Base-by-base conservation (phyloP, 2,888 invertebrate species). In the Tenthredo amoena region DNA sequence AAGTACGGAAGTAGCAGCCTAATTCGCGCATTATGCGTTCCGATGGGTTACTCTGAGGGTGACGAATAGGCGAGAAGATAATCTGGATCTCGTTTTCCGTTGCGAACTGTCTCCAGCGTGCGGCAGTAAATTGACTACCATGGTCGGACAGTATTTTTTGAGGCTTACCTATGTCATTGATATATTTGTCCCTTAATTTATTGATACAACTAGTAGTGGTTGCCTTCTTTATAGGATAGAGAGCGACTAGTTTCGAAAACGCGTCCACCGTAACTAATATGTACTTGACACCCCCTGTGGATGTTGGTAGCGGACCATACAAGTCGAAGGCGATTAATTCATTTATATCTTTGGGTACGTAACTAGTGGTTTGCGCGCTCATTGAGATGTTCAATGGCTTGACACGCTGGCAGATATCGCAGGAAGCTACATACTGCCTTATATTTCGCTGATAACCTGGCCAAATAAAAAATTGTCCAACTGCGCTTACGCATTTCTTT, bases 211-310 rank as follows among this genome's bases (percentile, higher is more conserved):
- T 74, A 65, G 18, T 71, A 0, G 88, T 88, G 10, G 81, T 86
- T 3, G 88, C 90, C 31, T 79, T 85, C 37, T 88, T 87, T 6
- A 91, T 43, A 0, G 89, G 87, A 34, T 89, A 90, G 0, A 89
- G 47, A 65, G 85, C 86, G 1, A 89, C 86, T 82, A 87, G 89
- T 84, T 90, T 90, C 5, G 87, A 87, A 74, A 90, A 90, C 6
- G 83, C 37, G 74, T 90, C 89, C 0, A 90, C 84, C 9, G 87
- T 82, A 0, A 90, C 89, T n/a, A 90, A 87, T 21, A 90, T 85
- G 55, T 88, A 88, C 10, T 87, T 55, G 0, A 88, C 87, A 2
- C 86, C 83, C 10, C 82, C 87, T 37, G 7, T 55, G n/a, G 43
- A 74, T 21, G 10, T 43, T 7, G 74, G 74, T 10, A 74, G 40